Conservation (phyloP, 2,797 vertebrate genomes). For the Menidia menidia region DNA sequence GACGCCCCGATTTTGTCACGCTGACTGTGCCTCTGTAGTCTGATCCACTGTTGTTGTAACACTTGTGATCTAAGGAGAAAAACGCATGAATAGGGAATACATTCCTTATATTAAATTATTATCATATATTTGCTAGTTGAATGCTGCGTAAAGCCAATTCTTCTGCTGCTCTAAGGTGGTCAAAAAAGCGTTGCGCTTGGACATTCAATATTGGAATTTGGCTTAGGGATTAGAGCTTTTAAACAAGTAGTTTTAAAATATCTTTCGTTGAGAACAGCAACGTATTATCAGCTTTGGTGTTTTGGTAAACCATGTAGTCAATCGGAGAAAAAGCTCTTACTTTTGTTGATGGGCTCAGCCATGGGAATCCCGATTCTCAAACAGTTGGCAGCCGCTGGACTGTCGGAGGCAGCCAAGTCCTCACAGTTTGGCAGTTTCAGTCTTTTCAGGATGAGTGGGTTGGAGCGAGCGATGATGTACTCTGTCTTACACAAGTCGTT, state of each 20-base stretch:
- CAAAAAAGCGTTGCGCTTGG: neutral
- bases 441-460: slow-evolving; percentile 95
- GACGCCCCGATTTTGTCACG: slow-evolving; percentile 91
- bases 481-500: slow-evolving; percentile 97
- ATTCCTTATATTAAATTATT: too few species aligned
- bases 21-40: slow-evolving; percentile 96
- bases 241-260: neutral
- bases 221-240: neutral
- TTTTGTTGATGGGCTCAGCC: slow-evolving; percentile 96
- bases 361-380: slow-evolving; percentile 97
- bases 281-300: neutral
- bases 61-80: slow-evolving; percentile 90
- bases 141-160: neutral
- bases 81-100: too few species aligned
- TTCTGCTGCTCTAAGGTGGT: neutral
- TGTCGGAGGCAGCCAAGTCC: slow-evolving; percentile 91
- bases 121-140: too few species aligned
- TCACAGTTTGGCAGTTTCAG: slow-evolving; percentile 97
- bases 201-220: too few species aligned
- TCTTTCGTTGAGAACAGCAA: neutral
- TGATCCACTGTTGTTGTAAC: slow-evolving; percentile 91
- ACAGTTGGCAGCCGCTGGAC: slow-evolving; percentile 91
- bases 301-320: too few species aligned
- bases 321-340: slow-evolving; percentile 79
- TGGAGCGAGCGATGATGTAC: slow-evolving; percentile 97